A percentile compares a stretch with the other conserved stretches of the same genome.
Conservation (phyloP, 2,113 vertebrate species). For the Vulpes lagopus region DNA sequence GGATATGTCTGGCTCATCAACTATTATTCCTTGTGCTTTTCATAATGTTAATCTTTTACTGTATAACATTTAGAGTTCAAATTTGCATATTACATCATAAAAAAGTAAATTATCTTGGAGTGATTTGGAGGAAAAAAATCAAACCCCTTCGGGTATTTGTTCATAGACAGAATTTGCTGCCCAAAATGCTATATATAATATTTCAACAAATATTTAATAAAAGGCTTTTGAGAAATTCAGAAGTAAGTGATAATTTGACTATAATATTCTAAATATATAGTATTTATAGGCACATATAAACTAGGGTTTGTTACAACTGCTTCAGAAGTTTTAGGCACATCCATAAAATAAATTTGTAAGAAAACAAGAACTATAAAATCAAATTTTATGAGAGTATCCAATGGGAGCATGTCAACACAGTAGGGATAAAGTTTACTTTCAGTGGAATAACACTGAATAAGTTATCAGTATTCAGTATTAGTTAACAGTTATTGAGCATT, state of each 20-base stretch:
- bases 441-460: background rate
- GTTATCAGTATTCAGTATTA: background rate
- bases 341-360: background rate
- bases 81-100: background rate
- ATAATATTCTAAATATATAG: background rate
- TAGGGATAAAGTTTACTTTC: background rate
- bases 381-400: background rate
- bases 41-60: background rate
- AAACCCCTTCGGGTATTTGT: background rate
- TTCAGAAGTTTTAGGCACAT: background rate
- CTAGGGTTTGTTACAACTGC: background rate
- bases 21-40: background rate
- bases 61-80: background rate
- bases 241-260: background rate
- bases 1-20: background rate
- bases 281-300: background rate
- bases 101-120: background rate
- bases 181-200: background rate
- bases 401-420: background rate
- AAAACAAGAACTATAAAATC: background rate
- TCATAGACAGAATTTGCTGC: background rate
- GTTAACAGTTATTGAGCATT: background rate
- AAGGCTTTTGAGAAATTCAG: background rate
- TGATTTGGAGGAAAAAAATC: background rate
- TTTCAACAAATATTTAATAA: conserved; percentile 1